phyloP scores from a whole-genome alignment of 2,797 vertebrate species.

The Antrozous pallidus region DNA sequence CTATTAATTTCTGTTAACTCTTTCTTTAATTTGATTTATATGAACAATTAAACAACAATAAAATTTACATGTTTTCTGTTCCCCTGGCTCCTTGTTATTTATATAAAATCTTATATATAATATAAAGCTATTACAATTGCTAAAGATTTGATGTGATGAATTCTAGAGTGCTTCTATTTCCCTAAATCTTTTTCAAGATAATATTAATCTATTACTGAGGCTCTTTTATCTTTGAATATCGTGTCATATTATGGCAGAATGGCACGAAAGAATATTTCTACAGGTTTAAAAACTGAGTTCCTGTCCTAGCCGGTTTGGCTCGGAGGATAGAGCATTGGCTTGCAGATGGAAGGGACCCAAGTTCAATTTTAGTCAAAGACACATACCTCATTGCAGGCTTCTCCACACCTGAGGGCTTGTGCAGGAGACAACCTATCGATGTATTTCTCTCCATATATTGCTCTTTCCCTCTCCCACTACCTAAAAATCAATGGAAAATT shows the following conservation, averaged over 20 bases:
- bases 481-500: neutral
- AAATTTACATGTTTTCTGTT: neutral
- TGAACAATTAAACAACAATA: neutral
- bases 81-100: neutral
- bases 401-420: neutral
- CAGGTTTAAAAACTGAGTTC: neutral
- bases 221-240: conserved; percentile 4
- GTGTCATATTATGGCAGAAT: neutral
- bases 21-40: conserved; percentile 2
- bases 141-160: neutral
- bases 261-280: neutral
- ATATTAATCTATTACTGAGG: neutral
- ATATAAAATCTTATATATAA: neutral
- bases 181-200: neutral
- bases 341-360: neutral
- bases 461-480: neutral
- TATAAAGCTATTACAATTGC: neutral
- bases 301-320: neutral
- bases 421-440: neutral
- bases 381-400: neutral
- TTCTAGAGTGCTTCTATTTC: neutral
- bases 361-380: neutral
- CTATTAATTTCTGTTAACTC: neutral
- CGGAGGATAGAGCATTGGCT: neutral
- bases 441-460: neutral